Base-by-base conservation (phyloP, 1,140 invertebrate species). In the Scylla paramamosain region DNA sequence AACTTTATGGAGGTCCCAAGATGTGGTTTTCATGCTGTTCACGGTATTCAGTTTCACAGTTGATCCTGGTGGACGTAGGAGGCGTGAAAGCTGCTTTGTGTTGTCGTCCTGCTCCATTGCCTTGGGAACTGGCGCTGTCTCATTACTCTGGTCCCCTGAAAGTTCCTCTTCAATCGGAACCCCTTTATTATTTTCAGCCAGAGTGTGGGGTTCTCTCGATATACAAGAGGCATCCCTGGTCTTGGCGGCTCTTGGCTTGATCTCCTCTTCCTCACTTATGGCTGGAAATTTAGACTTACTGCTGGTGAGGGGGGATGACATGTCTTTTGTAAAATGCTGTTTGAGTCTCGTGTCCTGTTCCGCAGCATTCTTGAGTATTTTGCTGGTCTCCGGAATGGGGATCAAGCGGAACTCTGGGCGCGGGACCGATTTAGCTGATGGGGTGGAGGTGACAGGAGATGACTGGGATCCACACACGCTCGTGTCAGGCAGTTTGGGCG, bases 361-460 rank as follows among this genome's bases (percentile, higher is more conserved):
- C 25, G 88, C 10, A 48, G 94, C 94, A 77, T 67, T 46, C 52
- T 95, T 83, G 28, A 95, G 83, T 89, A 95, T 95, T 45, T 95
- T 95, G 32, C 94, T 95, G 10, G 94, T 95, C 77, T 95, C 94
- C 25, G 94, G 94, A 29, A 95, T 45, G 20, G 92, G 77, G 20
- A 95, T 93, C 14, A 95, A 84, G 32, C 91, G 90, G 91, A 95
- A 95, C 45, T 95, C 94, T 7, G 88, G 8, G 48, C 82, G 25
- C 28, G 94, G 90, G 4, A 32, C 7, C 0, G 84, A 20, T 45
- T 67, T 89, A 10, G n/a, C 45, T 25, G 32, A 52, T 25, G 28
- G 52, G 20, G 39, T 29, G 4, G 59, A 91, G 59, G 83, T 31
- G 39, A n/a, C 82, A 4, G 59, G 67, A 45, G 67, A 29, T 8